phyloP scores from a whole-genome alignment of 37 sponge, comb jelly and placozoan genomes.

The Dysidea cf. avara region DNA sequence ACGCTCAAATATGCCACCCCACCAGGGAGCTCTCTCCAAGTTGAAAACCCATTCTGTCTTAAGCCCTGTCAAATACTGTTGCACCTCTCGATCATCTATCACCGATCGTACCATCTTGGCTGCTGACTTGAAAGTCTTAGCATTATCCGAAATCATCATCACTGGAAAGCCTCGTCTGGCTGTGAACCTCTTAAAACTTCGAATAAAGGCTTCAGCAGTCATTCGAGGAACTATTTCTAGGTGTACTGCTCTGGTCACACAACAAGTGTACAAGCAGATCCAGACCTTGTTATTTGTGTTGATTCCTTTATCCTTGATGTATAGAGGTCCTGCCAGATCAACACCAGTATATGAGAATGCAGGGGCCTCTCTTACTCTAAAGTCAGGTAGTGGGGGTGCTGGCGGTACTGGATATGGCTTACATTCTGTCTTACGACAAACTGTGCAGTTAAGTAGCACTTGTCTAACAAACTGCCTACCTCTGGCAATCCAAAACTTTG shows the following conservation, averaged over 20 bases:
- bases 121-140: constrained; percentile 20
- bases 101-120: background rate
- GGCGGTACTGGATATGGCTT: background rate
- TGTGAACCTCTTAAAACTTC: constrained; percentile 20
- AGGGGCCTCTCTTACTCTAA: constrained; percentile 8
- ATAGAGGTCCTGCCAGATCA: constrained; percentile 13
- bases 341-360: constrained; percentile 14
- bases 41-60: background rate
- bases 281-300: constrained; percentile 21
- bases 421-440: constrained; percentile 4
- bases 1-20: no score
- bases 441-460: constrained; percentile 7
- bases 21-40: no score
- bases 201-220: constrained; percentile 15
- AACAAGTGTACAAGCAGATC: constrained; percentile 18
- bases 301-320: background rate
- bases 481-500: constrained; percentile 19
- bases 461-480: constrained; percentile 26
- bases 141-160: constrained; percentile 27
- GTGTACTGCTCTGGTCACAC: constrained; percentile 21
- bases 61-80: background rate
- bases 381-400: constrained; percentile 19
- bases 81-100: background rate
- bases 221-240: constrained; percentile 20
- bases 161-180: constrained; percentile 19